A percentile compares a stretch with the other conserved stretches of the same genome.
phyloP scores from a whole-genome alignment of 2,113 vertebrate species.

The Sapayoa aenigma region DNA sequence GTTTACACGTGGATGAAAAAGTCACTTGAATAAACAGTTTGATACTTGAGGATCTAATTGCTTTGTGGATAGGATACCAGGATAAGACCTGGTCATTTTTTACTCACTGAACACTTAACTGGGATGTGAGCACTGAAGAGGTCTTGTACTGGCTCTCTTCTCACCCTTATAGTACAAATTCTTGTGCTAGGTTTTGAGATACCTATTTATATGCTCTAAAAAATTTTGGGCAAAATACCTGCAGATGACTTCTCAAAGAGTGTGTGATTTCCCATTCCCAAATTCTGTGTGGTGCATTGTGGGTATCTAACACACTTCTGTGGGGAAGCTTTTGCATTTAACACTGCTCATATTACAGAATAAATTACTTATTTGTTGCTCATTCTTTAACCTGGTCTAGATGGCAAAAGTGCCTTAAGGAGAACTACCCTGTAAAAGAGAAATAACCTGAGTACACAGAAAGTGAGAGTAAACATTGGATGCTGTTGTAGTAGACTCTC shows the following conservation, averaged over 20 bases:
- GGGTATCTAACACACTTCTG: neutral
- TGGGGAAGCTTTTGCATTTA: neutral
- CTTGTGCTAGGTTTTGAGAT: neutral
- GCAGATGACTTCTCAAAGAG: neutral
- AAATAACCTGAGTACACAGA: neutral
- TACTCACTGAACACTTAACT: neutral
- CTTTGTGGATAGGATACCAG: neutral
- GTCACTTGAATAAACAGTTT: neutral
- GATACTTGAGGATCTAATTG: neutral
- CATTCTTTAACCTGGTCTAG: neutral
- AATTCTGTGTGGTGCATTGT: neutral
- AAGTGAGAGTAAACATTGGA: neutral
- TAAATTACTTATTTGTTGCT: neutral
- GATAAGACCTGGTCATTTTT: neutral
- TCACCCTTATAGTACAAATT: neutral
- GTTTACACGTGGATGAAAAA: neutral
- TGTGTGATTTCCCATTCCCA: neutral
- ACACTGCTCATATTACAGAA: neutral
- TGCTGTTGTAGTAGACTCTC: neutral
- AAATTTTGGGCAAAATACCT: neutral
- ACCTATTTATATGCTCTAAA: neutral
- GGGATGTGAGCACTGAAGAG: neutral
- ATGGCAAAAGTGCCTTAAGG: neutral
- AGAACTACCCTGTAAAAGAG: neutral
- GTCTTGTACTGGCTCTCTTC: neutral